Conservation (phyloP, 2,888 invertebrate genomes). For the Hypomecis punctinalis region DNA sequence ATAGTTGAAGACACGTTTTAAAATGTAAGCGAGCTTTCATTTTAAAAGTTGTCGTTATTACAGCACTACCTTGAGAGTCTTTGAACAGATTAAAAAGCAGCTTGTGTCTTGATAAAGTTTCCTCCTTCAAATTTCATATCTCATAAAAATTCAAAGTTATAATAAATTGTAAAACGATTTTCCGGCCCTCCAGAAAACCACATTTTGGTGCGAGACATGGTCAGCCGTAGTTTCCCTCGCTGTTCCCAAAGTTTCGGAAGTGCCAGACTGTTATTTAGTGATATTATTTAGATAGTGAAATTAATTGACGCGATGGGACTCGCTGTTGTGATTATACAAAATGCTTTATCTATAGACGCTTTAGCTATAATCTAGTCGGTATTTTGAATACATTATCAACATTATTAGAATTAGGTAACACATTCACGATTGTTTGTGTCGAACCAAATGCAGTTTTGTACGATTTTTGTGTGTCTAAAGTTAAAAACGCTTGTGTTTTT, state of each 20-base stretch:
- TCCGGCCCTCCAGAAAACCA: slow-evolving; percentile 66
- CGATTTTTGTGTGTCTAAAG: slow-evolving; percentile 63
- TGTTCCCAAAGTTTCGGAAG: slow-evolving; percentile 83
- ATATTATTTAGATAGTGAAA: slow-evolving; percentile 81
- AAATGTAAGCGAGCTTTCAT: too few relatives aligned
- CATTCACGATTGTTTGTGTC: slow-evolving; percentile 53
- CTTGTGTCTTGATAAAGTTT: not conserved
- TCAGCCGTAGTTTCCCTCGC: slow-evolving; percentile 81
- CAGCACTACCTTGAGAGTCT: too few relatives aligned
- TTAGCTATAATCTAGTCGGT: slow-evolving; percentile 78
- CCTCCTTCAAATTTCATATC: not conserved
- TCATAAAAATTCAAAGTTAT: not conserved
- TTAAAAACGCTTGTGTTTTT: slow-evolving; percentile 7
- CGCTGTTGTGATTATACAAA: slow-evolving; percentile 82
- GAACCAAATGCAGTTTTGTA: slow-evolving; percentile 72
- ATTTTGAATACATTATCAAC: slow-evolving; percentile 78
- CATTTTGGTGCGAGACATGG: slow-evolving; percentile 73
- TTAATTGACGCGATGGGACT: slow-evolving; percentile 63
- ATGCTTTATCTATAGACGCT: slow-evolving; percentile 83
- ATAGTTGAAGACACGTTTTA: too few relatives aligned
- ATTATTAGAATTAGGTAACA: slow-evolving; percentile 52
- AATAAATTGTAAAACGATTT: slow-evolving; percentile 66
- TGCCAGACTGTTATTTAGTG: slow-evolving; percentile 81
- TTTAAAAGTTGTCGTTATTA: too few relatives aligned
- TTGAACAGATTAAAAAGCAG: too few relatives aligned